Evolutionary conservation across 2,113 vertebrate genomes (phyloP).

Genomic region (Dasyprocta punctata): DNA sequence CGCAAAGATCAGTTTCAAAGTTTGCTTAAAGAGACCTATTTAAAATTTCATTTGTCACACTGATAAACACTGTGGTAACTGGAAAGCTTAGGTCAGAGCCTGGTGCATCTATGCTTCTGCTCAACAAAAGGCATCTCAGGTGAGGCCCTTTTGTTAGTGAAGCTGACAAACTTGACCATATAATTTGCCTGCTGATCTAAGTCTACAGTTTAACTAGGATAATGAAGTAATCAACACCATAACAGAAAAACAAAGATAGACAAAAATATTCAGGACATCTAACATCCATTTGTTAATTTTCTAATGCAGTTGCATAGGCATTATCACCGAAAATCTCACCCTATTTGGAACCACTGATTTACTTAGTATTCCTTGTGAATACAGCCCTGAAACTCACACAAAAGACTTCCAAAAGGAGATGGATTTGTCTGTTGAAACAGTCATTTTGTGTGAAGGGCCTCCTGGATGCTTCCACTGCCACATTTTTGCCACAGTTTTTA

Average conservation of each 20-base stretch:
- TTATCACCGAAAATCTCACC: accelerated
- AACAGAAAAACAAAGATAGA: neutral
- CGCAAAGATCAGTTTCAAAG: conserved; percentile 35
- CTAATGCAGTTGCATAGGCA: neutral
- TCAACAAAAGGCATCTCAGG: neutral
- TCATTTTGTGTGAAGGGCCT: neutral
- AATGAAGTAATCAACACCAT: neutral
- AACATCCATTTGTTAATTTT: neutral
- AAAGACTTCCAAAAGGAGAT: neutral
- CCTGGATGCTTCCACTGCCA: neutral
- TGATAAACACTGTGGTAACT: neutral
- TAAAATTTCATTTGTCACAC: neutral
- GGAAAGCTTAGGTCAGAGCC: neutral
- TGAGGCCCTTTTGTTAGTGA: neutral
- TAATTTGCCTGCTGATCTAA: neutral
- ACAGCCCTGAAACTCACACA: neutral
- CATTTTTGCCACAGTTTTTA: neutral
- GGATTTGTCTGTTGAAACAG: neutral
- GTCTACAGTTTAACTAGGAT: neutral
- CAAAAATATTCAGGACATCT: neutral
- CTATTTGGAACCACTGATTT: neutral
- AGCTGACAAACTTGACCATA: neutral
- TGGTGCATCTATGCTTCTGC: neutral
- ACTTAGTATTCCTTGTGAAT: neutral
- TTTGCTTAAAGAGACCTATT: conserved; percentile 1